Base-by-base conservation (phyloP, 2,888 invertebrate species). In the Neocrepidodera transversa region DNA sequence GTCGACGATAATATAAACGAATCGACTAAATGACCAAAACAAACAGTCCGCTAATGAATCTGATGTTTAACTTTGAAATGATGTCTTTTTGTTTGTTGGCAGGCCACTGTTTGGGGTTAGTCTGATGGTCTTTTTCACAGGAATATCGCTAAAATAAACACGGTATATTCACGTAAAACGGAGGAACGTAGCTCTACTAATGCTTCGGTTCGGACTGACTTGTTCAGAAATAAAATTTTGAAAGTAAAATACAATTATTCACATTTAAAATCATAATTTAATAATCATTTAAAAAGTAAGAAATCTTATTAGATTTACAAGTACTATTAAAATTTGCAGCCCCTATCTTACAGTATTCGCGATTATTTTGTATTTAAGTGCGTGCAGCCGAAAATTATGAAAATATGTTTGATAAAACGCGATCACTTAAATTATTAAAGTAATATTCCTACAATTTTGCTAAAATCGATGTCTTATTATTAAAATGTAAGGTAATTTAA, bases 41-140 rank as follows among this genome's bases (percentile, higher is more conserved):
- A 53, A 53, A 53, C 53, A 53, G 43, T 53, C n/a, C 53, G 43
- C 53, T 53, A 53, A 53, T 43, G 43, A 53, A 53, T 43, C 43
- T 30, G 40, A 51, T 51, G 51, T 51, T 53, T 43, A 43, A 35
- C 32, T 53, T 53, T 53, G 43, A 32, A 53, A 53, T 43, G 53
- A 53, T 42, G 43, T 53, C 30, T 53, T 53, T 53, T 53, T 53
- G 20, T 53, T 53, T 53, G 53, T 53, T 53, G 32, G 20, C 53
- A 53, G 32, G 20, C 30, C 43, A 53, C 53, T 32, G 53, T 43
- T 18, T 53, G 53, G 42, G 42, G 28, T 52, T 52, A n/a, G 28
- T 40, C 51, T 26, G 28, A 40, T 28, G 28, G 30, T 28, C 40
- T 52, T 52, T 52, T 52, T 52, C 40, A 42, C 28, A 42, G 28